Evolutionary conservation across 1,140 invertebrate genomes (phyloP).

Genomic region (Matsumurasca onukii): DNA sequence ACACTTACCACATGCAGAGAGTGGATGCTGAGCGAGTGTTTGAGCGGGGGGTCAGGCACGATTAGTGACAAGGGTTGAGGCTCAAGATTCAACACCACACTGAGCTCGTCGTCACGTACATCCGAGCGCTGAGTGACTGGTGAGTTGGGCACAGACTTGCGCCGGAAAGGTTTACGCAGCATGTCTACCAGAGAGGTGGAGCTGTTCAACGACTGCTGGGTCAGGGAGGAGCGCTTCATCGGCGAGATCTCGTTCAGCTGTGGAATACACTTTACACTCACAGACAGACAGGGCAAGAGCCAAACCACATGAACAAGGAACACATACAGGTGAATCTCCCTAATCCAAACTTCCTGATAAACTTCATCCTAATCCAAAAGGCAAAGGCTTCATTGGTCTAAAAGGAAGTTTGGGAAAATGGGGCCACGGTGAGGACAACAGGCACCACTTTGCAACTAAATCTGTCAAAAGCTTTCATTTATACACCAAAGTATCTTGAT

Average conservation of each 20-base stretch:
- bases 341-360: too few species aligned
- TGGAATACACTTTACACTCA: too few species aligned
- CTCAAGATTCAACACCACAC: conserved; percentile 28
- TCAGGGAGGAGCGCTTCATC: conserved; percentile 45
- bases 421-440: too few species aligned
- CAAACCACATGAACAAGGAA: too few species aligned
- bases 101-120: conserved; percentile 16
- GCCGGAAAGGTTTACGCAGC: conserved; percentile 61
- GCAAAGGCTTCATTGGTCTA: too few species aligned
- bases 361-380: too few species aligned
- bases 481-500: too few species aligned
- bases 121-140: conserved; percentile 46
- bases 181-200: conserved; percentile 58
- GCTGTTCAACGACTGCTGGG: conserved; percentile 50
- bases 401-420: too few species aligned
- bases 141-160: conserved; percentile 64
- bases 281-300: too few species aligned
- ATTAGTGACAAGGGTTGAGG: conserved; percentile 16
- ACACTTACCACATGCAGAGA: conserved; percentile 34
- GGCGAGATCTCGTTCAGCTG: conserved; percentile 15
- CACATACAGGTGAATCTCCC: too few species aligned
- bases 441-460: too few species aligned
- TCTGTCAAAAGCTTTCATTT: too few species aligned
- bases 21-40: conserved; percentile 26
- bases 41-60: conserved; percentile 20